Evolutionary conservation across 2,888 invertebrate genomes (phyloP), one percentile per base, ranked within the genome.

Genomic region (Synergus laeviventris): DNA sequence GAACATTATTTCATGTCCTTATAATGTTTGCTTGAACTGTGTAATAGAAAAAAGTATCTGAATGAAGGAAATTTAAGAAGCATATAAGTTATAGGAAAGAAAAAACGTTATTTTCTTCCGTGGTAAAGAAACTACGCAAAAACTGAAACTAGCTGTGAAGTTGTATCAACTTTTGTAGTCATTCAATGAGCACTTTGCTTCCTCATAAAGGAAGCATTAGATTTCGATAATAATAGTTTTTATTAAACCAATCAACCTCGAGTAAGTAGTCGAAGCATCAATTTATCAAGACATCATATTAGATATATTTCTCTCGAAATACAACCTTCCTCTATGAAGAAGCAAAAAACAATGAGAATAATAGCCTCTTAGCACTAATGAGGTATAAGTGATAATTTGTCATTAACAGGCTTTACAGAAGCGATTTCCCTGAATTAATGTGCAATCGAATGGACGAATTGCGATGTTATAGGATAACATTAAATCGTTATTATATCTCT

Each of bases 401-500:
- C 64, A 38, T 64, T 64, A 42, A 64, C 18, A 64, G 42, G 18
- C 21, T 64, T 39, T 39, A 42, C 18, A 64, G 24, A 39, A 42
- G 42, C 42, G 14, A 42, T 39, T 64, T 64, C 14, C 18, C 21
- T 64, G 21, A 64, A 64, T 24, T 66, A 24, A 66, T 66, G 24
- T 49, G 70, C 16, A 70, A 70, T 49, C 70, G 70, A 70, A 12
- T 42, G 24, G 39, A 64, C 42, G 7, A 64, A 39, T 21, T 8
- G 56, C 5, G 14, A 21, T 21, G 59, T 64, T 39, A 64, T 64
- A 64, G 21, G 14, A 11, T 38, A 16, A 60, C 14, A 60, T 60
- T 60, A 60, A 14, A 36, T 24, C 61, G 4, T 42, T 70, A 31
- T n/a, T n/a, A n/a, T n/a, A n/a, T 70, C 70, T 70, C 70, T 70